Percentiles rank a stretch among this genome's conserved stretches.
These are phyloP conservation scores for Canis aureus DNA, from an alignment of 2,113 vertebrate genomes.

Conservation along the genomic window DNA sequence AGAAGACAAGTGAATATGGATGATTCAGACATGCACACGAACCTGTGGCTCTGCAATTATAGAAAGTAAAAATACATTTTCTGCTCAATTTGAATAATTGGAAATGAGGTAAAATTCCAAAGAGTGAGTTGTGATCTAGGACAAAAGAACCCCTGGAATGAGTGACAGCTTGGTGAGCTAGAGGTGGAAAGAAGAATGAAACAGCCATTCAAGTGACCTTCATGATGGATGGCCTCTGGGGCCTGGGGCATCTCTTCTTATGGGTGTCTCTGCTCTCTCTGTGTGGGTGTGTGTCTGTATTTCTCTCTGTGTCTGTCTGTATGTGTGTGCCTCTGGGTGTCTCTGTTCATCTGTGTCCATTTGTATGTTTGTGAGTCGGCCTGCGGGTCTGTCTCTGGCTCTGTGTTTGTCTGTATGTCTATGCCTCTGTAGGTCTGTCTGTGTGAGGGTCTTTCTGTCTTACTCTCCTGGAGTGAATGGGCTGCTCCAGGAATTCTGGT, in stretches of 20 bases:
- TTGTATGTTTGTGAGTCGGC: background rate
- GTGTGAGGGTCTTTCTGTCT: background rate
- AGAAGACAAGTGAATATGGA: background rate
- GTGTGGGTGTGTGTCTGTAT: background rate
- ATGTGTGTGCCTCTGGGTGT: background rate
- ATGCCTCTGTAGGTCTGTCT: background rate
- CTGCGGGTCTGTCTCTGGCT: background rate
- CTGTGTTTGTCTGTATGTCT: background rate
- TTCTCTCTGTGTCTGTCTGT: background rate
- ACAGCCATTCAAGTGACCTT: background rate
- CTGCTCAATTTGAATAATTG: conserved; percentile 55
- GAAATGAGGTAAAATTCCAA: conserved; percentile 14
- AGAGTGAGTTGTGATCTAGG: conserved; percentile 26
- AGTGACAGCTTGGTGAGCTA: background rate
- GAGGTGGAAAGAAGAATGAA: background rate
- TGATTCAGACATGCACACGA: conserved; percentile 42
- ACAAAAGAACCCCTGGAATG: conserved; percentile 10
- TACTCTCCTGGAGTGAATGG: background rate
- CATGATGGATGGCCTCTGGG: background rate
- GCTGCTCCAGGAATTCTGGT: background rate
- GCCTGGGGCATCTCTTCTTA: background rate
- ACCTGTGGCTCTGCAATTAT: conserved; percentile 45
- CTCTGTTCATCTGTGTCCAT: background rate
- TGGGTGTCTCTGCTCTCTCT: background rate
- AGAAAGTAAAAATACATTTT: conserved; percentile 60